Conservation (phyloP, 2,888 invertebrate species). For the Odontomyia ornata region DNA sequence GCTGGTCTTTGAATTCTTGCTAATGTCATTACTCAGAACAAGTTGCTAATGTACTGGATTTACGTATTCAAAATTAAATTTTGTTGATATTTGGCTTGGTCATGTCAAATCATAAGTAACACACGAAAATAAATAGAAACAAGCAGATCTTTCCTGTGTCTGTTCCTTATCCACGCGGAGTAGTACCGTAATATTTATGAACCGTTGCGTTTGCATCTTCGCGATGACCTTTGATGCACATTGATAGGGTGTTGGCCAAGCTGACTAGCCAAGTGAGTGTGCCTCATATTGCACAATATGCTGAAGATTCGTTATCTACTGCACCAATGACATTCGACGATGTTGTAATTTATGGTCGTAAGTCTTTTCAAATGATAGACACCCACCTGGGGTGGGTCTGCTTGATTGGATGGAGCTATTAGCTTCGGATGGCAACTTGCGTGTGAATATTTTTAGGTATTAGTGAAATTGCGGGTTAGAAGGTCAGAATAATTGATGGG, state of each 20-base stretch:
- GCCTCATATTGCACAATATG: not conserved
- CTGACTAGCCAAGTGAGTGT: not conserved
- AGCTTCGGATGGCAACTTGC: not conserved
- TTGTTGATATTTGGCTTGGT: conserved; percentile 24
- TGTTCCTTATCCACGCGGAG: not conserved
- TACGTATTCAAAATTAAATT: conserved; percentile 15
- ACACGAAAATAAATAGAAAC: conserved; percentile 19
- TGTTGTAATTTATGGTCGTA: conserved; percentile 28
- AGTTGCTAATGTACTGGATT: conserved; percentile 6
- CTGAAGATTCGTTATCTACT: not conserved
- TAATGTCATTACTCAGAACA: not conserved
- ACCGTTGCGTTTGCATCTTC: conserved; percentile 16
- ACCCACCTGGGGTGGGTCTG: not conserved
- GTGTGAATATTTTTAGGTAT: not conserved
- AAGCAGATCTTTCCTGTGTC: not conserved
- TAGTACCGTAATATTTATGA: conserved; percentile 27
- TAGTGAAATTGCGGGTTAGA: not conserved
- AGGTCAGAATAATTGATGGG: not conserved
- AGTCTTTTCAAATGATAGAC: not conserved
- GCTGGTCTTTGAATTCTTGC: not conserved
- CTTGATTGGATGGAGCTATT: not conserved
- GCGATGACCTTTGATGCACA: conserved; percentile 23
- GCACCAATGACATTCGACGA: conserved; percentile 13
- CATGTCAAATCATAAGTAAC: conserved; percentile 36
- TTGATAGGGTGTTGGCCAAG: conserved; percentile 26